Percentiles rank a stretch among this genome's conserved stretches.
phyloP scores from a whole-genome alignment of 2,113 vertebrate species.

The Cyphomyrus plagiostoma region DNA sequence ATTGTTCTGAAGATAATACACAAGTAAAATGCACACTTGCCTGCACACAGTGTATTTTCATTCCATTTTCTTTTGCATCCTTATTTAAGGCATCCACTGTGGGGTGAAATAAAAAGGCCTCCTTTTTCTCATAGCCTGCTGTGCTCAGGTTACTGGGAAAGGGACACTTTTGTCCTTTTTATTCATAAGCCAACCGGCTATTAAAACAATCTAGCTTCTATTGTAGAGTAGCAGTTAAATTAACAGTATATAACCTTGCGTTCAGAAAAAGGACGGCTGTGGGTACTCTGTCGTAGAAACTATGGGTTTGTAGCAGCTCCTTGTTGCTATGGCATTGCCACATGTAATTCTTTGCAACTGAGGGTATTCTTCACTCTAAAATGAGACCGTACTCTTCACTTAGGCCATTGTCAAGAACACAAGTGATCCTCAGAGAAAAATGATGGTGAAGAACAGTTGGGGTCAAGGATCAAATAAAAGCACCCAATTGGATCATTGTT shows the following conservation, averaged over 20 bases:
- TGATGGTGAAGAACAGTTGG: slow-evolving; percentile 52
- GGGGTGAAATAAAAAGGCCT: background rate
- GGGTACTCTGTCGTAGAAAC: slow-evolving; percentile 33
- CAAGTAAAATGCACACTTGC: background rate
- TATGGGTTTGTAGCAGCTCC: slow-evolving; percentile 29
- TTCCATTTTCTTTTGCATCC: background rate
- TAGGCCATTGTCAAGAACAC: slow-evolving; percentile 62
- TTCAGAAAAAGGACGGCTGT: background rate
- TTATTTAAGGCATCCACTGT: background rate
- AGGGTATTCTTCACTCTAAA: slow-evolving; percentile 52
- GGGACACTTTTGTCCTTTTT: slow-evolving; percentile 51
- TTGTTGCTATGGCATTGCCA: slow-evolving; percentile 71
- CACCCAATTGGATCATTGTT: slow-evolving; percentile 38
- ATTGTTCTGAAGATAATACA: background rate
- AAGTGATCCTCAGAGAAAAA: slow-evolving; percentile 67
- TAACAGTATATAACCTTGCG: slow-evolving; percentile 17
- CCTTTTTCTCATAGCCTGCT: slow-evolving; percentile 26
- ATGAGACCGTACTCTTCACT: slow-evolving; percentile 57
- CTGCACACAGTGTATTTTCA: background rate
- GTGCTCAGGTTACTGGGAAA: slow-evolving; percentile 24
- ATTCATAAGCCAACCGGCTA: slow-evolving; percentile 53
- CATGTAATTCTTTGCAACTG: slow-evolving; percentile 46
- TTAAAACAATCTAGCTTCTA: slow-evolving; percentile 51
- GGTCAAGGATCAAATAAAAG: slow-evolving; percentile 61
- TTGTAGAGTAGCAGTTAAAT: slow-evolving; percentile 37